Conservation (phyloP, 1,140 invertebrate genomes). For the Meloidogyne hapla region DNA sequence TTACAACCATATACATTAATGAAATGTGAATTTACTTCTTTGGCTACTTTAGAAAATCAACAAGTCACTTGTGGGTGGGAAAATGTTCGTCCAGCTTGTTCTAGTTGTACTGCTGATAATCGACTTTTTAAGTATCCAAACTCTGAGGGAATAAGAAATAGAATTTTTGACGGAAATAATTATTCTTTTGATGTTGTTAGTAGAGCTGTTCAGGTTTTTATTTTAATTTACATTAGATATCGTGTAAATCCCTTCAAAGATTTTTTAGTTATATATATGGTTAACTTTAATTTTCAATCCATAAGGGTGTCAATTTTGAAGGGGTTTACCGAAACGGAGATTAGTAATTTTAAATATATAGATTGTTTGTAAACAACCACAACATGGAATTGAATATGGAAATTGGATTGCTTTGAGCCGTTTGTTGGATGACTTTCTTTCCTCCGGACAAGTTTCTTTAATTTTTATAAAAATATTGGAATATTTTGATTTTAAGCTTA, state of each 20-base stretch:
- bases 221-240: too few relatives aligned
- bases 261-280: background rate
- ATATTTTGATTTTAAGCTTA: background rate
- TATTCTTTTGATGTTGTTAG: constrained; percentile 40
- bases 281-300: too few relatives aligned
- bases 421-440: constrained; percentile 32
- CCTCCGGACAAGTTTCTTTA: constrained; percentile 24
- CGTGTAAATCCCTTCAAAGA: background rate
- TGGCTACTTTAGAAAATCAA: background rate
- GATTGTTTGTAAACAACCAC: constrained; percentile 30
- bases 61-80: background rate
- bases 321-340: too few relatives aligned
- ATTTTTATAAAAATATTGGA: background rate
- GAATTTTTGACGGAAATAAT: constrained; percentile 40
- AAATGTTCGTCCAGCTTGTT: constrained; percentile 14
- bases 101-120: constrained; percentile 16
- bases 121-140: constrained; percentile 25
- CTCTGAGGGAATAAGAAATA: constrained; percentile 31
- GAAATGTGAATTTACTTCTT: constrained; percentile 17
- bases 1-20: constrained; percentile 23
- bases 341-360: constrained; percentile 27
- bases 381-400: constrained; percentile 34
- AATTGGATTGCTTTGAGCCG: constrained; percentile 38
- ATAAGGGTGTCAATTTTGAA: too few relatives aligned
- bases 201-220: constrained; percentile 31